Evolutionary conservation across 2,113 vertebrate genomes (phyloP).

Genomic region (Mus pahari): DNA sequence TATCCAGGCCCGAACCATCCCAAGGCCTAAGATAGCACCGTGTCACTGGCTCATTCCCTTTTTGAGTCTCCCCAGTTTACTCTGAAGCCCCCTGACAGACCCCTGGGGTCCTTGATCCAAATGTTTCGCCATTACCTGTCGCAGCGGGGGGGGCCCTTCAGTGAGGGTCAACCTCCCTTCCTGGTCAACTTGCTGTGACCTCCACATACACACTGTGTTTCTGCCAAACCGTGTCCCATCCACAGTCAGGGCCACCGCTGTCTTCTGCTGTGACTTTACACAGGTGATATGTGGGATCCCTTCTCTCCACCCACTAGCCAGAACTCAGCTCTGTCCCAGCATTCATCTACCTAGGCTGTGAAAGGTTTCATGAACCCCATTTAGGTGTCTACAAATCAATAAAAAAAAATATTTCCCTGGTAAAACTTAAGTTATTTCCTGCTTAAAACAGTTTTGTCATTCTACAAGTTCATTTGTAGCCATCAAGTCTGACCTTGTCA

Average conservation of each 20-base stretch:
- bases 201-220: not conserved
- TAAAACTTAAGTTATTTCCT: not conserved
- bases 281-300: too few relatives aligned
- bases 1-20: not conserved
- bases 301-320: not conserved
- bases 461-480: not conserved
- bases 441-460: conserved; percentile 17
- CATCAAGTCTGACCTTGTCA: not conserved
- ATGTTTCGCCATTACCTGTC: not conserved
- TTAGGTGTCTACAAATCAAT: conserved; percentile 7
- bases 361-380: not conserved
- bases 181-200: too few relatives aligned
- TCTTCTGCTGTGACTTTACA: not conserved
- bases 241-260: fast-evolving
- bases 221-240: not conserved
- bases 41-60: not conserved
- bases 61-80: not conserved
- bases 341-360: not conserved
- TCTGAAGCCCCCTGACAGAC: not conserved
- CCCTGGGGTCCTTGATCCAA: not conserved
- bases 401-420: conserved; percentile 44
- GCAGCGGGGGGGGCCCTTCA: not conserved
- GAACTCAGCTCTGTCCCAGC: not conserved
- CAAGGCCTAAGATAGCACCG: not conserved
- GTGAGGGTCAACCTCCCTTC: not conserved